phyloP scores from a whole-genome alignment of 2,888 invertebrate species.

The Spilosoma lubricipeda region DNA sequence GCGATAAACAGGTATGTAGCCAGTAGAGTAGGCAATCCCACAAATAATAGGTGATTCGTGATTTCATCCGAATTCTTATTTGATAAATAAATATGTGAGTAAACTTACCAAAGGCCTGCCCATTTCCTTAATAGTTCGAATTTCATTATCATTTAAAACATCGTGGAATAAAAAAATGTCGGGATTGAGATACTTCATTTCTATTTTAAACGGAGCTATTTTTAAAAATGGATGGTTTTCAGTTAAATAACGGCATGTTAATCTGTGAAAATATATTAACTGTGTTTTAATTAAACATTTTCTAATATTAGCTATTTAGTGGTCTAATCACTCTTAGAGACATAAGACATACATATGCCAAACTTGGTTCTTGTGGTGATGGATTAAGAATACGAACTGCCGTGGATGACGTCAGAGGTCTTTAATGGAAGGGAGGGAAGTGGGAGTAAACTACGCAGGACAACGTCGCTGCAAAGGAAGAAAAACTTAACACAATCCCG shows the following conservation, averaged over 20 bases:
- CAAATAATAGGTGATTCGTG: no score
- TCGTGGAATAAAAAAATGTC: constrained; percentile 95
- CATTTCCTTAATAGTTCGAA: constrained; percentile 92
- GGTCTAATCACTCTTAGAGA: background rate
- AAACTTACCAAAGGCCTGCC: constrained; percentile 93
- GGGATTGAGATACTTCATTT: constrained; percentile 93
- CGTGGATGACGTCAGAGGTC: no score
- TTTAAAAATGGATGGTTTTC: constrained; percentile 91
- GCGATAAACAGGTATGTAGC: no score
- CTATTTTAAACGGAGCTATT: constrained; percentile 93
- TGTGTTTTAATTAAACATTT: background rate
- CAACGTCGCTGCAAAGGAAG: no score
- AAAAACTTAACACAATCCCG: no score
- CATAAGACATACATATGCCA: no score
- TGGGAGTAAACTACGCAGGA: no score
- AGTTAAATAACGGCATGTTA: constrained; percentile 91
- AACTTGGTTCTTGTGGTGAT: no score
- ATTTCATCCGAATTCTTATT: no score
- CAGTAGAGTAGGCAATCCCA: no score
- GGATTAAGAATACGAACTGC: no score
- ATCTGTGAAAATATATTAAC: constrained; percentile 60
- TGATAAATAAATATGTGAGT: background rate
- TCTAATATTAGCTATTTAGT: background rate
- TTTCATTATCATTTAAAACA: constrained; percentile 95
- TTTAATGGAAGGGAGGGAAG: no score